These are phyloP conservation scores for Drosophila histrio DNA, from an alignment of 2,888 invertebrate genomes.

Conservation along the genomic window DNA sequence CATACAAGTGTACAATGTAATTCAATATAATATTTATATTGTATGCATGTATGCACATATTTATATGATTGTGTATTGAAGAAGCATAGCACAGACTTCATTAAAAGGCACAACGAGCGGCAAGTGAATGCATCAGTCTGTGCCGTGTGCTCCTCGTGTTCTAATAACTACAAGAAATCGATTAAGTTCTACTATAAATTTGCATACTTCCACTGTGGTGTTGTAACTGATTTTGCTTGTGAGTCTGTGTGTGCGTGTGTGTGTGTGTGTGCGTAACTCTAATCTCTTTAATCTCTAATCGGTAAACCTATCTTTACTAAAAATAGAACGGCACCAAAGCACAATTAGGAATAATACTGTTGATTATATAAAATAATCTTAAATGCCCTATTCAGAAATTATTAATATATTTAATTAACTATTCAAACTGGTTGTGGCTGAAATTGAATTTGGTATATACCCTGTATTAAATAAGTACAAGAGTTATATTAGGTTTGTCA, in stretches of 20 bases:
- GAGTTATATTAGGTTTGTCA: background rate
- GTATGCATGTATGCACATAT: conserved; percentile 1
- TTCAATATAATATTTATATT: conserved; percentile 2
- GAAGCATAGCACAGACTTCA: conserved; percentile 47
- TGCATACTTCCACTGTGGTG: conserved; percentile 63
- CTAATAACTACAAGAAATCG: conserved; percentile 33
- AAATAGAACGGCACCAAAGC: conserved; percentile 41
- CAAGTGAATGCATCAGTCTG: conserved; percentile 55
- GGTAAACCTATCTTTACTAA: conserved; percentile 23
- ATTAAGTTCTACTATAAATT: conserved; percentile 1
- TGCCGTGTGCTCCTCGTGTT: conserved; percentile 66
- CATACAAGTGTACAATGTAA: background rate
- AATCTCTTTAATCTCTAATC: conserved; percentile 37
- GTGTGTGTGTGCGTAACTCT: background rate
- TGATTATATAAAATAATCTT: background rate
- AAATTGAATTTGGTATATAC: background rate
- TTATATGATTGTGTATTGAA: conserved; percentile 22
- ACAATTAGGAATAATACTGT: background rate
- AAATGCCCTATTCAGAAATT: background rate
- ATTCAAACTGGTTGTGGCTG: background rate
- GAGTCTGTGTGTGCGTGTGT: conserved; percentile 23
- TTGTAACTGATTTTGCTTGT: conserved; percentile 66
- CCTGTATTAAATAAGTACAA: background rate
- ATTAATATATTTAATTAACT: background rate
- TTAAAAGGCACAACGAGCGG: conserved; percentile 18